phyloP scores from a whole-genome alignment of 92 coral and sea anemone genomes.

The Parazoanthus darwini region DNA sequence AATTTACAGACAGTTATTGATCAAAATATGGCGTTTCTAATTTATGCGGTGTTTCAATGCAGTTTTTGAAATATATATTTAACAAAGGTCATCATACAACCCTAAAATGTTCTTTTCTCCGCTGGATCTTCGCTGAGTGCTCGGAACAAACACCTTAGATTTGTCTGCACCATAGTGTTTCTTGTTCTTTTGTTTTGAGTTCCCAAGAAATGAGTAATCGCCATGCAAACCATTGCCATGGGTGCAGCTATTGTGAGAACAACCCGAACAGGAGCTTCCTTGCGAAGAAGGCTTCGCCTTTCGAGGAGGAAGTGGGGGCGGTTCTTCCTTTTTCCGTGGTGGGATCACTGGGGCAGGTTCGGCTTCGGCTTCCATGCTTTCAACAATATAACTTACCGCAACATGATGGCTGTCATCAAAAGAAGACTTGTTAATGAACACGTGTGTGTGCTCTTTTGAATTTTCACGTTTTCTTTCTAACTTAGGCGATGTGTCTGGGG shows the following conservation, averaged over 20 bases:
- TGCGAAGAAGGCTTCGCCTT: slow-evolving; percentile 52
- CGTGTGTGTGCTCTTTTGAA: slow-evolving; percentile 16
- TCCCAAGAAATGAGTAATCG: not conserved
- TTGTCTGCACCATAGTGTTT: not conserved
- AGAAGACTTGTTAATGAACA: slow-evolving; percentile 4
- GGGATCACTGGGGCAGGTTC: slow-evolving; percentile 82
- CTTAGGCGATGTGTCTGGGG: slow-evolving; percentile 17
- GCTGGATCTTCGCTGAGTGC: slow-evolving; percentile 11
- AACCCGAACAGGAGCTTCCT: slow-evolving; percentile 15
- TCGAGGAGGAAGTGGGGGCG: slow-evolving; percentile 90
- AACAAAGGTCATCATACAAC: not conserved
- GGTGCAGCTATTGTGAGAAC: not conserved
- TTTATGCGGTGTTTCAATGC: no score
- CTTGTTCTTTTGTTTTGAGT: slow-evolving; percentile 17
- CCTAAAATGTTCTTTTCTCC: slow-evolving; percentile 1
- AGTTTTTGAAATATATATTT: no score
- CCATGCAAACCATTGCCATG: not conserved
- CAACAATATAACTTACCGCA: slow-evolving; percentile 21
- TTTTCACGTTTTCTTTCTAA: not conserved
- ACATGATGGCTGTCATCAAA: not conserved
- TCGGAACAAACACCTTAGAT: not conserved
- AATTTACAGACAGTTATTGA: no score
- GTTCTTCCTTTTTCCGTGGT: slow-evolving; percentile 80
- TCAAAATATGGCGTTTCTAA: no score
- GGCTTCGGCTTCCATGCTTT: slow-evolving; percentile 8